A percentile compares a stretch with the other conserved stretches of the same genome.
Conservation (phyloP, 2,797 vertebrate genomes). For the Columba guinea region DNA sequence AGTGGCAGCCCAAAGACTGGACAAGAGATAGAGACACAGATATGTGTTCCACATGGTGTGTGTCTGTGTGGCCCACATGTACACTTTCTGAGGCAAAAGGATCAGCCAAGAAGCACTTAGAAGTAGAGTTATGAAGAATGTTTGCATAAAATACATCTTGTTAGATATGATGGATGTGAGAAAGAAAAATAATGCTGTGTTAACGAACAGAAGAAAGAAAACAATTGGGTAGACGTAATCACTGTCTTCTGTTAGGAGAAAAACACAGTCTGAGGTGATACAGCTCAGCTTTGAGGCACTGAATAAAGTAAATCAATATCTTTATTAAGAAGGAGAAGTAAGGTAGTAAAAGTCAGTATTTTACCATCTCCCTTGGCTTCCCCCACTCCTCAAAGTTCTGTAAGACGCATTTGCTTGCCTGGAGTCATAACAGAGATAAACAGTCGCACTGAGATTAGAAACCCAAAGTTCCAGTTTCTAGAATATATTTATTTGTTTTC, state of each 20-base stretch:
- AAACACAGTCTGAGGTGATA: neutral
- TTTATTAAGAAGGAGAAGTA: neutral
- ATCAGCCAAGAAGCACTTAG: neutral
- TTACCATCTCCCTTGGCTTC: neutral
- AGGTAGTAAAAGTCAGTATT: conserved; percentile 1
- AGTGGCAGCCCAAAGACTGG: neutral
- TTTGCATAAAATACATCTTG: neutral
- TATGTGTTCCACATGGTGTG: accelerated
- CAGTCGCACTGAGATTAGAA: neutral
- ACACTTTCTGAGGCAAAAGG: accelerated
- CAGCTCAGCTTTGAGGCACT: neutral
- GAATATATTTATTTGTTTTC: neutral
- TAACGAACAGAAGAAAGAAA: neutral
- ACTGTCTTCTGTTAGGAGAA: neutral
- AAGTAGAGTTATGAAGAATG: neutral
- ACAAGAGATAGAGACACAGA: neutral
- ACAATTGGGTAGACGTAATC: neutral
- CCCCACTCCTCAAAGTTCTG: neutral
- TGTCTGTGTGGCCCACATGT: neutral
- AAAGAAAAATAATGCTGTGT: neutral
- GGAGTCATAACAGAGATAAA: neutral
- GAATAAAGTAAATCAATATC: neutral
- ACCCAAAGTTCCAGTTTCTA: neutral
- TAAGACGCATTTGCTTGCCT: neutral
- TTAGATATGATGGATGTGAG: neutral